Base-by-base conservation (phyloP, 2,113 vertebrate genomes). In the Melospiza melodia region DNA sequence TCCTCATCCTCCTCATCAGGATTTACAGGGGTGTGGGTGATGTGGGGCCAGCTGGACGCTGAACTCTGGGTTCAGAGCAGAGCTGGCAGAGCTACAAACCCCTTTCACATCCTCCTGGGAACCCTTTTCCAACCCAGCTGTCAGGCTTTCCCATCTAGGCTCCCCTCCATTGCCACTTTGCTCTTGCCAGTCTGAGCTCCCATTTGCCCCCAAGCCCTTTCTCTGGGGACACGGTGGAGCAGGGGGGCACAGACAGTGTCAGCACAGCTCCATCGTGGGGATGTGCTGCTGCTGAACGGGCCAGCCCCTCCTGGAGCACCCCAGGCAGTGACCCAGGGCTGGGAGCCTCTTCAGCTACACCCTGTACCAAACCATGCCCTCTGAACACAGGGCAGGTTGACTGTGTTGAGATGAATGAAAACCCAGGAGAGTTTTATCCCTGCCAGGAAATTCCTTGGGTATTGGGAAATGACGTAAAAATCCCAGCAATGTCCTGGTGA, bases 141-240 rank as follows among this genome's bases (percentile, higher is more conserved):
- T 43, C 35, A 62, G 54, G 25, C 8, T 88, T 59, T 80, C 22
- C 43, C 41, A 9, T 10, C 33, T 11, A 14, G n/a, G 16, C 7
- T 80, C 16, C 35, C 8, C 11, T 67, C 18, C 25, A 3, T 4
- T 10, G 25, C 37, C 33, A 5, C 58, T 73, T 62, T 59, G 31
- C 46, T 27, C 31, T 80, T 27, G 22, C 14, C 33, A 35, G 31
- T 28, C 28, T 28, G 54, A 27, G 21, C 19, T 61, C 35, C 28
- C 1, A 0, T 28, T 44, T 62, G 3, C 6, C 9, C 15, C 3
- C 0, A 3, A 93, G 10, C 30, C 52, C 61, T 31, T 83, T 54
- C 41, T 61, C 4, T 8, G 48, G 30, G 31, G 18, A 55, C 41
- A 30, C 2, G 1, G 33, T 39, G 41, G 46, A 41, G 51, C 3